A percentile compares a stretch with the other conserved stretches of the same genome.
Evolutionary conservation across 2,797 vertebrate species (phyloP).

Genomic region (Crossoptilon crossoptilon): DNA sequence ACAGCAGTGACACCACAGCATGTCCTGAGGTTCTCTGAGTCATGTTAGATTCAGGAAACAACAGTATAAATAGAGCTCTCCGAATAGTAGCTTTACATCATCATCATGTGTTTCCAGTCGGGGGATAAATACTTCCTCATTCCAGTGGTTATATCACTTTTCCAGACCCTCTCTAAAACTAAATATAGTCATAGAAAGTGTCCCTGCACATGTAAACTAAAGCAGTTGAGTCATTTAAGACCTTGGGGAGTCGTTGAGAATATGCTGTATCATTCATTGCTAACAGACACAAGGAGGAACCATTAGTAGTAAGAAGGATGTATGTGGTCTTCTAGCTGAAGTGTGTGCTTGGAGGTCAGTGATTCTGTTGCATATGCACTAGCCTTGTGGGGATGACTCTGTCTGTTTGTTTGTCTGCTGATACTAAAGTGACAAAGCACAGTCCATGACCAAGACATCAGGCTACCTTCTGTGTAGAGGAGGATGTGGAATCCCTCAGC

Average conservation of each 20-base stretch:
- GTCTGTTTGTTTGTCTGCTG: neutral
- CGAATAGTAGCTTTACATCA: slow-evolving; percentile 69
- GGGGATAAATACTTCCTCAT: slow-evolving; percentile 60
- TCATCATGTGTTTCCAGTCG: slow-evolving; percentile 47
- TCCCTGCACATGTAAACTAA: neutral
- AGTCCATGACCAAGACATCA: neutral
- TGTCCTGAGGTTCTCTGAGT: neutral
- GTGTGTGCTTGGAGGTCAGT: neutral
- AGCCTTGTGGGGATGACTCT: neutral
- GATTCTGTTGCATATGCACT: neutral
- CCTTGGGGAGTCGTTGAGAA: neutral
- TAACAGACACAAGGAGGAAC: neutral
- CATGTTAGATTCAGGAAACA: slow-evolving; percentile 39
- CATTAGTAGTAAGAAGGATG: neutral
- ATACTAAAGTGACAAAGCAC: neutral
- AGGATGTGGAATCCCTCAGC: neutral
- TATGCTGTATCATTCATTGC: neutral
- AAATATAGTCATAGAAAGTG: slow-evolving; percentile 61
- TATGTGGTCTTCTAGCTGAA: neutral
- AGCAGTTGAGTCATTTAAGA: slow-evolving; percentile 18
- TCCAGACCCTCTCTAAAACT: slow-evolving; percentile 58
- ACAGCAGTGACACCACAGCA: neutral
- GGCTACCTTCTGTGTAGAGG: neutral
- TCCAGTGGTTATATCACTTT: slow-evolving; percentile 51
- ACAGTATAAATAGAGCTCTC: slow-evolving; percentile 57